Conservation (phyloP, 2,888 invertebrate species). For the Drosophila affinis region DNA sequence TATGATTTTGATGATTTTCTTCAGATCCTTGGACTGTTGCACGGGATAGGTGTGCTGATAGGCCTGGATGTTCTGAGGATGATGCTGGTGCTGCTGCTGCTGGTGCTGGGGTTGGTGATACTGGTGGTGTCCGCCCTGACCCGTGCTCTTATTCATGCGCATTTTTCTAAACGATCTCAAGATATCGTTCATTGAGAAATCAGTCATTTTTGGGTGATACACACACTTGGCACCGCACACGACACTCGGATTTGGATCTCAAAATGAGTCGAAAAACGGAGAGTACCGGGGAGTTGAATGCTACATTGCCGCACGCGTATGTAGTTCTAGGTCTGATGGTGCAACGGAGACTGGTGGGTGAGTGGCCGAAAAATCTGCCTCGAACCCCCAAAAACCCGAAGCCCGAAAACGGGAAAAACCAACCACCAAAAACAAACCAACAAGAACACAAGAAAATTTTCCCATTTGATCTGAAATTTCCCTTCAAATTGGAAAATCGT, state of each 20-base stretch:
- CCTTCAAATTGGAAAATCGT: slow-evolving; percentile 41
- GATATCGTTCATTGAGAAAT: slow-evolving; percentile 75
- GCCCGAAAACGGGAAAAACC: slow-evolving; percentile 39
- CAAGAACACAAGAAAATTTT: not conserved
- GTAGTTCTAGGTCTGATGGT: slow-evolving; percentile 75
- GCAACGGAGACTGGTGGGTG: slow-evolving; percentile 82
- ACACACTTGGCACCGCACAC: not conserved
- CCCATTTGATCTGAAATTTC: slow-evolving; percentile 53
- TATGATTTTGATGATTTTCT: slow-evolving; percentile 75
- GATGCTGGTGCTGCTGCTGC: slow-evolving; percentile 30
- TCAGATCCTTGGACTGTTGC: slow-evolving; percentile 67
- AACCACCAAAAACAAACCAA: slow-evolving; percentile 32
- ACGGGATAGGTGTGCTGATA: slow-evolving; percentile 42
- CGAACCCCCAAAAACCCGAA: slow-evolving; percentile 60
- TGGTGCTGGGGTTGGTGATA: slow-evolving; percentile 32
- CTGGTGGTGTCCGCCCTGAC: slow-evolving; percentile 48
- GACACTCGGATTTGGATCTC: slow-evolving; percentile 3
- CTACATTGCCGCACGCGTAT: slow-evolving; percentile 66
- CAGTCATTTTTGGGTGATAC: slow-evolving; percentile 59
- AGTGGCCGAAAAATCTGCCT: slow-evolving; percentile 74
- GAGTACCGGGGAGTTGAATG: slow-evolving; percentile 16
- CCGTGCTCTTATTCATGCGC: slow-evolving; percentile 68
- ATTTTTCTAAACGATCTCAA: slow-evolving; percentile 78
- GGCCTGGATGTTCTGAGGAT: slow-evolving; percentile 22
- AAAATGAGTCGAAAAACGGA: not conserved